Conservation (phyloP, 2,113 vertebrate species). For the Hipposideros armiger region DNA sequence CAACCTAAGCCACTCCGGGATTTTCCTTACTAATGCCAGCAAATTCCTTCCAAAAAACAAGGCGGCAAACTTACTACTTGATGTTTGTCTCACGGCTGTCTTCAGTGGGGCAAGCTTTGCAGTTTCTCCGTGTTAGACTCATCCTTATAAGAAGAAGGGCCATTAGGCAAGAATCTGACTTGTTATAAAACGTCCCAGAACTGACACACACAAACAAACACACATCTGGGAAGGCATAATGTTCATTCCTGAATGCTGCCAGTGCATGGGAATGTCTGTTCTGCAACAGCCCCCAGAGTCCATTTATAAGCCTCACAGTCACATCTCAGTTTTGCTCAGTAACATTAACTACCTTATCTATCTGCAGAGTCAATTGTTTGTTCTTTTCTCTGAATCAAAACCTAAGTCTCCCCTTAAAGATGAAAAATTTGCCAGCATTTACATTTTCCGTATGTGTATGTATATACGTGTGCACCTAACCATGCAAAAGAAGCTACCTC, state of each 20-base stretch:
- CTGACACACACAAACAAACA: constrained; percentile 55
- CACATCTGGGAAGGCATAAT: neutral
- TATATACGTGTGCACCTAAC: neutral
- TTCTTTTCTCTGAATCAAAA: constrained; percentile 12
- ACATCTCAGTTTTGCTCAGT: neutral
- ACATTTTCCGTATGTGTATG: neutral
- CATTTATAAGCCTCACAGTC: neutral
- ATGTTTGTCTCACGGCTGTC: neutral
- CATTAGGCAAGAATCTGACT: constrained; percentile 40
- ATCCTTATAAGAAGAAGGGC: neutral
- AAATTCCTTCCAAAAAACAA: constrained; percentile 58
- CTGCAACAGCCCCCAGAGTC: neutral
- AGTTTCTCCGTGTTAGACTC: neutral
- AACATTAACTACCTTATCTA: neutral
- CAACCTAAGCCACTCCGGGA: constrained; percentile 24
- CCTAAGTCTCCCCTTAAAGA: neutral
- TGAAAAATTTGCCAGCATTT: neutral
- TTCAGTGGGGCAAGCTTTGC: neutral
- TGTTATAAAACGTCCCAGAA: constrained; percentile 31
- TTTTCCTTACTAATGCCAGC: constrained; percentile 55
- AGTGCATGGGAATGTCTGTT: neutral
- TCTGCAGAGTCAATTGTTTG: neutral
- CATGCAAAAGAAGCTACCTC: neutral
- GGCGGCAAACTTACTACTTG: neutral
- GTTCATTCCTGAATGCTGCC: neutral